Conservation (phyloP, 2,888 invertebrate species). For the Nemotelus pantherinus region DNA sequence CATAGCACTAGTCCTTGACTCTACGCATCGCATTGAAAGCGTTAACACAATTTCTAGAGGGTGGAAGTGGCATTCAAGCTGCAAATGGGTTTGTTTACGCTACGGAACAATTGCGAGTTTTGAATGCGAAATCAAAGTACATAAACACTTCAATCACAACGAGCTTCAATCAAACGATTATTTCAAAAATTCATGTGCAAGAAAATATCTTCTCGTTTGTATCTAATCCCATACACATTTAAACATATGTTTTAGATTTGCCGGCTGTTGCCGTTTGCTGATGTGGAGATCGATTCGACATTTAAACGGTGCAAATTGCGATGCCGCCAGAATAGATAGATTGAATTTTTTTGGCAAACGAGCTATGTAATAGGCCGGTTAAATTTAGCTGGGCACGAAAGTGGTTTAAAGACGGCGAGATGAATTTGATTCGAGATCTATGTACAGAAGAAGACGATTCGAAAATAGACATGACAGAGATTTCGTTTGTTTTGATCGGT, state of each 20-base stretch:
- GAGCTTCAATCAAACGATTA: background rate
- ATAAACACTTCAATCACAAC: background rate
- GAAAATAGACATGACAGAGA: conserved; percentile 38
- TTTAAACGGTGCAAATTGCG: background rate
- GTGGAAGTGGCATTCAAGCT: background rate
- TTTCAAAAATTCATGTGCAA: background rate
- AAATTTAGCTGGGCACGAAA: conserved; percentile 20
- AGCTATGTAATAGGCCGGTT: background rate
- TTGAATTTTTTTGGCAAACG: conserved; percentile 9
- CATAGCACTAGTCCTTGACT: too few relatives aligned
- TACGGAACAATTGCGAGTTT: background rate
- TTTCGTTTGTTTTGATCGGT: conserved; percentile 22
- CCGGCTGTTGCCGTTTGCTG: background rate
- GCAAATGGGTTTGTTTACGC: background rate
- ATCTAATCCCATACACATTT: background rate
- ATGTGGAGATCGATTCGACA: background rate
- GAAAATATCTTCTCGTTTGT: background rate
- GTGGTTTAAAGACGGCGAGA: background rate
- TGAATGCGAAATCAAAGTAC: background rate
- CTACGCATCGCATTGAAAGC: background rate
- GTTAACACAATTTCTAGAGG: background rate
- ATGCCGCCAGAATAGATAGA: background rate
- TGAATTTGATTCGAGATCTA: background rate
- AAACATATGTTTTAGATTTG: background rate
- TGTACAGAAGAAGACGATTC: background rate